Evolutionary conservation across 2,113 vertebrate genomes (phyloP).

Genomic region (Tonatia bakeri): DNA sequence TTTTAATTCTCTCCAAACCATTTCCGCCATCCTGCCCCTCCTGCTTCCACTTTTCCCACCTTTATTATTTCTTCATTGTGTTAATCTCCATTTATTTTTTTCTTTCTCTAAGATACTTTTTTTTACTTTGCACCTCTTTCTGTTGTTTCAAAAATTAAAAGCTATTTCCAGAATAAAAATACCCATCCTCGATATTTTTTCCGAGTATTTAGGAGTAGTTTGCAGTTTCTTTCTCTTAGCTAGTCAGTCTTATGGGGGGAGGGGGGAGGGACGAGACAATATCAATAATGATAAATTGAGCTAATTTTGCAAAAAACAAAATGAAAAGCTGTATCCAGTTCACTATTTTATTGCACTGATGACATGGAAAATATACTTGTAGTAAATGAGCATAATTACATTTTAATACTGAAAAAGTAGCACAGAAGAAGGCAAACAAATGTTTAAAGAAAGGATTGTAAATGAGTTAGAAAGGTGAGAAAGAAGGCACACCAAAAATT

Average conservation of each 20-base stretch:
- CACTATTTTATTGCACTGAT: background rate
- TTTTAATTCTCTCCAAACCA: background rate
- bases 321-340: slow-evolving; percentile 2
- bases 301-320: background rate
- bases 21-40: rapidly evolving
- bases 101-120: background rate
- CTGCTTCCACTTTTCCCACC: rapidly evolving
- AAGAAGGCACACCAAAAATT: background rate
- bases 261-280: background rate
- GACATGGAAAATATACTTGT: background rate
- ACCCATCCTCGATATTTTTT: background rate
- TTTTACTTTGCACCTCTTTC: background rate
- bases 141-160: background rate
- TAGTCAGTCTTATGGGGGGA: background rate
- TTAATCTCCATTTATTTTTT: background rate
- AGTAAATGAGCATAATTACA: background rate
- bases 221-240: background rate
- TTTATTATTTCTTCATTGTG: background rate
- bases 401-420: background rate
- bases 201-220: background rate
- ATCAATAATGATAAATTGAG: background rate
- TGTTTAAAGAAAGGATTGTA: background rate
- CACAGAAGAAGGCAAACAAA: background rate
- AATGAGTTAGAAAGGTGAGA: background rate
- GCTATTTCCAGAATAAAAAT: background rate